Base-by-base conservation (phyloP, 2,888 invertebrate species). In the Mechanitis mazaeus region DNA sequence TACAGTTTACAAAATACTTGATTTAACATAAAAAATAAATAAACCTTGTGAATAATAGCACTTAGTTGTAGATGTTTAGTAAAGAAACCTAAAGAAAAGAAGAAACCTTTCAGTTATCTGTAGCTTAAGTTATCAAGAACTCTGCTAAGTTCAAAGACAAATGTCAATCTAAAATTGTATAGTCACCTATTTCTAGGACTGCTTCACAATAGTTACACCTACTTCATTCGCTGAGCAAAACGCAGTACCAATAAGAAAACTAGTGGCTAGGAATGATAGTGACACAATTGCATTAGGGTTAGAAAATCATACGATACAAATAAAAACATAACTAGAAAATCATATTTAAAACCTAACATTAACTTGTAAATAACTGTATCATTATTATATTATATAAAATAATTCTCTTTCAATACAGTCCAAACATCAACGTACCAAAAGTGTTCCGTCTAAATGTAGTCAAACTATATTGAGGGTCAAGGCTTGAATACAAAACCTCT, bases 381-480 rank as follows among this genome's bases (percentile, higher is more conserved):
- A 20, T 20, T 20, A 20, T 20, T 20, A 20, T 20, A 50, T 9
- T 50, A 50, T 31, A 50, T 31, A 50, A 31, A 50, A 50, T 9
- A 50, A 50, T 31, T 31, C 28, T 7, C 11, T 31, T 11, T 50
- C 28, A 50, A 35, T 45, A 31, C 3, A 35, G 45, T 45, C 54
- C 54, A 61, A 50, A 50, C 47, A 60, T 2, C 35, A 20, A 61
- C 61, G 46, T 31, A 61, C 57, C 61, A 35, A 64, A 63, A 64
- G 56, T 58, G 63, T 59, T 63, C 62, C 57, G 47, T 59, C 53
- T 57, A 65, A 66, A 60, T 55, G 50, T 55, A 66, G 64, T 61
- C 60, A 56, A 58, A 59, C 61, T 56, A 59, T 58, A 64, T 68
- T 67, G 66, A 74, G 72, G 72, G 73, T 74, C 75, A 76, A 70